Evolutionary conservation across 2,888 invertebrate genomes (phyloP).

Genomic region (Geotrupes spiniger): DNA sequence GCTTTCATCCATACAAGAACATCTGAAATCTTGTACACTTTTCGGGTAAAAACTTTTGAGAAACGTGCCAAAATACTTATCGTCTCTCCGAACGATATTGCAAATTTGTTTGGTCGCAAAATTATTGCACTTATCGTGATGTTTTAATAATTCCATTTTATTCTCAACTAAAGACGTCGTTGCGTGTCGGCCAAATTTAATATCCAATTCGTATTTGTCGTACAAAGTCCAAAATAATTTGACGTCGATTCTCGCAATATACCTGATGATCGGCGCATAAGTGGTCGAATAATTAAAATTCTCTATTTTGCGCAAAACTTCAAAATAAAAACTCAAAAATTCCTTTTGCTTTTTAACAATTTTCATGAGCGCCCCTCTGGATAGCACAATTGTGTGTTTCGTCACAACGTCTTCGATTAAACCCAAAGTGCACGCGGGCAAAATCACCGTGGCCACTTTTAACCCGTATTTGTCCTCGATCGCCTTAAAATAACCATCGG

Average conservation of each 20-base stretch:
- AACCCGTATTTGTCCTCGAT: no score
- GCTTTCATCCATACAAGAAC: no score
- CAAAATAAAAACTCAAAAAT: conserved; percentile 22
- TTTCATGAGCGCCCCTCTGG: conserved; percentile 15
- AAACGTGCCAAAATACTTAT: conserved; percentile 5
- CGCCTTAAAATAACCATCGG: no score
- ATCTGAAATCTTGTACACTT: conserved; percentile 7
- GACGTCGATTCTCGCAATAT: conserved; percentile 9
- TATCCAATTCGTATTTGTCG: conserved; percentile 13
- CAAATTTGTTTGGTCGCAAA: conserved; percentile 7
- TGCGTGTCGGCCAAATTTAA: no score
- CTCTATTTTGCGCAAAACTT: conserved; percentile 3
- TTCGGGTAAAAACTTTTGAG: conserved; percentile 10
- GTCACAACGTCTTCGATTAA: conserved; percentile 13
- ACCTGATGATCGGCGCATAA: conserved; percentile 7
- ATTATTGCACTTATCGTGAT: no score
- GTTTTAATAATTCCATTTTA: no score
- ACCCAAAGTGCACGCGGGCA: conserved; percentile 19
- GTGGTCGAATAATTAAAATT: background rate
- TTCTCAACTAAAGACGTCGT: no score
- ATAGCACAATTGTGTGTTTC: conserved; percentile 13
- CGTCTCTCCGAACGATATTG: conserved; percentile 5
- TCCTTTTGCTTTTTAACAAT: conserved; percentile 19
- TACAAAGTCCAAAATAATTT: conserved; percentile 10
- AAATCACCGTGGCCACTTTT: conserved; percentile 13